Conservation (phyloP, 2,888 invertebrate genomes). For the Drosophila paracracens region DNA sequence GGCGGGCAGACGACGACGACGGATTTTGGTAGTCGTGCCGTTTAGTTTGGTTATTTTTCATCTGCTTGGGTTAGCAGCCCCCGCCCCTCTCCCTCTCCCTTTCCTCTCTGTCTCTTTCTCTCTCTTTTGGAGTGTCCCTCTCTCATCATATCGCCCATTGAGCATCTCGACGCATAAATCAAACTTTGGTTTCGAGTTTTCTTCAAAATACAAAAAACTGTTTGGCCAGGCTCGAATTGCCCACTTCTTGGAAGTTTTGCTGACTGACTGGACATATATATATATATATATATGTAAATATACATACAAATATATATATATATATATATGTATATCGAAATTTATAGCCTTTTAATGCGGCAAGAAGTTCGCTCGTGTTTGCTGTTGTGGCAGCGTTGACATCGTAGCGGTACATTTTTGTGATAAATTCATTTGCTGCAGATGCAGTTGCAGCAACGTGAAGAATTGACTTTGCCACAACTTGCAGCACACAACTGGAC, state of each 20-base stretch:
- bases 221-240: conserved; percentile 67
- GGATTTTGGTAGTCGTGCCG: conserved; percentile 74
- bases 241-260: conserved; percentile 69
- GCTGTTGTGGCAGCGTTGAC: conserved; percentile 63
- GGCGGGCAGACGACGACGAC: conserved; percentile 39
- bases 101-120: background rate
- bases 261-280: conserved; percentile 11
- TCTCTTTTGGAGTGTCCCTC: conserved; percentile 2
- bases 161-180: conserved; percentile 78
- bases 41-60: conserved; percentile 54
- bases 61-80: conserved; percentile 10
- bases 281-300: background rate
- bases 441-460: conserved; percentile 41
- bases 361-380: conserved; percentile 37
- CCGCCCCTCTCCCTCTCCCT: background rate
- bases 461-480: conserved; percentile 11
- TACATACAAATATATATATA: background rate
- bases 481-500: conserved; percentile 6
- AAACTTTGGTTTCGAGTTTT: conserved; percentile 73
- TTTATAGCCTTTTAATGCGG: conserved; percentile 73
- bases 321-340: conserved; percentile 37
- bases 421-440: conserved; percentile 74
- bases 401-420: conserved; percentile 68
- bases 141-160: conserved; percentile 65
- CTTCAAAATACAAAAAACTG: conserved; percentile 44